Conservation (phyloP, 2,888 invertebrate species). For the Chloroclystis v-ata region DNA sequence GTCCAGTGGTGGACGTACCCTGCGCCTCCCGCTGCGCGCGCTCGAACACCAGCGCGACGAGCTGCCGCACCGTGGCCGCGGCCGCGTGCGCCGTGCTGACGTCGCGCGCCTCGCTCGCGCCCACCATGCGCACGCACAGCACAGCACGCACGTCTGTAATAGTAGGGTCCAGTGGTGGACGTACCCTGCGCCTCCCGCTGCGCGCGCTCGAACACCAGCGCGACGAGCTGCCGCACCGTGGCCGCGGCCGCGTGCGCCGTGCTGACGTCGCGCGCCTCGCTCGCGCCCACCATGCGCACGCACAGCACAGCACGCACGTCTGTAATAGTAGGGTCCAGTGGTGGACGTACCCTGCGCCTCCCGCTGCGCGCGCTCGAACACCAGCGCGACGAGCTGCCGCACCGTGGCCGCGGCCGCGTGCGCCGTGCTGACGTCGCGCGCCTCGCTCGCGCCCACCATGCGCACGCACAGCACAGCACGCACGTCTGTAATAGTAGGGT, state of each 20-base stretch:
- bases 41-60: constrained; percentile 95
- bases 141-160: constrained; percentile 62
- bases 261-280: constrained; percentile 86
- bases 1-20: constrained; percentile 41
- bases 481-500: too few species aligned
- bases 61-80: constrained; percentile 96
- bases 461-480: constrained; percentile 91
- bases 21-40: constrained; percentile 87
- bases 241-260: constrained; percentile 99
- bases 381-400: constrained; percentile 93
- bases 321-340: too few species aligned
- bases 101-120: constrained; percentile 89
- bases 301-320: constrained; percentile 82
- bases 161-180: too few species aligned
- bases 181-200: constrained; percentile 83
- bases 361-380: constrained; percentile 90
- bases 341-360: constrained; percentile 81
- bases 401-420: constrained; percentile 99
- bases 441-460: constrained; percentile 96
- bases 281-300: constrained; percentile 96
- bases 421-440: constrained; percentile 86
- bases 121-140: constrained; percentile 97
- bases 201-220: constrained; percentile 92
- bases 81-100: constrained; percentile 96
- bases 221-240: constrained; percentile 96